Conservation (phyloP, 2,113 vertebrate genomes). For the Progne subis region DNA sequence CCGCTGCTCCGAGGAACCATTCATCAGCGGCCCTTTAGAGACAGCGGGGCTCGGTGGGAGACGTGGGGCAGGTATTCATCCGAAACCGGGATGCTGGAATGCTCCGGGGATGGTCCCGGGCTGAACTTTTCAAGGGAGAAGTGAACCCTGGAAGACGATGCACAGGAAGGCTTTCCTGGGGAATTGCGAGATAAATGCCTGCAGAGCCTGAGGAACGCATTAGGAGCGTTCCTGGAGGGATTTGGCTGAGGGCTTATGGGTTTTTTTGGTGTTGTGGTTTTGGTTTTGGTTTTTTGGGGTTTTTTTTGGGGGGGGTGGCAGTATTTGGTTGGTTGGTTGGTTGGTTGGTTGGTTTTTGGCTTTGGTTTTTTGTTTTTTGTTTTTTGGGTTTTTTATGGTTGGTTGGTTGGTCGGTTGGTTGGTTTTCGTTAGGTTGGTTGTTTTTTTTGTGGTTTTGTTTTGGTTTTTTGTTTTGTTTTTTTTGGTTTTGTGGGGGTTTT, state of each 20-base stretch:
- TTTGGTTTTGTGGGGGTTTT: too few species aligned
- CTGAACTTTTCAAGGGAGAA: constrained; percentile 44
- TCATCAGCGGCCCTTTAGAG: constrained; percentile 15
- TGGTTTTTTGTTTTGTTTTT: too few species aligned
- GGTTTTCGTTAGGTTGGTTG: too few species aligned
- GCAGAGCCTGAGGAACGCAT: background rate
- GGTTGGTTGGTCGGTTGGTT: too few species aligned
- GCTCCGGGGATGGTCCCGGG: background rate
- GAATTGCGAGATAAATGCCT: background rate
- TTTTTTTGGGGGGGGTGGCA: too few species aligned
- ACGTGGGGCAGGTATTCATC: constrained; percentile 43
- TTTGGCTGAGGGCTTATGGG: background rate
- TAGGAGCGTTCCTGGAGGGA: background rate
- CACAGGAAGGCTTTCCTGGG: background rate
- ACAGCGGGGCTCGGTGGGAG: background rate
- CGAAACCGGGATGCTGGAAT: constrained; percentile 57
- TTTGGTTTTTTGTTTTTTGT: too few species aligned
- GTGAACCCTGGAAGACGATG: constrained; percentile 55
- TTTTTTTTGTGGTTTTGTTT: too few species aligned
- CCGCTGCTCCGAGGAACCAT: constrained; percentile 20
- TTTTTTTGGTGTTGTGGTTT: too few species aligned
- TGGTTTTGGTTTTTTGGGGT: too few species aligned
- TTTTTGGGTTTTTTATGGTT: too few species aligned
- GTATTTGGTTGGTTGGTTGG: background rate
- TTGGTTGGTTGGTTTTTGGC: too few species aligned